phyloP scores from a whole-genome alignment of 2,888 invertebrate genomes.

The Colletes collaris region DNA sequence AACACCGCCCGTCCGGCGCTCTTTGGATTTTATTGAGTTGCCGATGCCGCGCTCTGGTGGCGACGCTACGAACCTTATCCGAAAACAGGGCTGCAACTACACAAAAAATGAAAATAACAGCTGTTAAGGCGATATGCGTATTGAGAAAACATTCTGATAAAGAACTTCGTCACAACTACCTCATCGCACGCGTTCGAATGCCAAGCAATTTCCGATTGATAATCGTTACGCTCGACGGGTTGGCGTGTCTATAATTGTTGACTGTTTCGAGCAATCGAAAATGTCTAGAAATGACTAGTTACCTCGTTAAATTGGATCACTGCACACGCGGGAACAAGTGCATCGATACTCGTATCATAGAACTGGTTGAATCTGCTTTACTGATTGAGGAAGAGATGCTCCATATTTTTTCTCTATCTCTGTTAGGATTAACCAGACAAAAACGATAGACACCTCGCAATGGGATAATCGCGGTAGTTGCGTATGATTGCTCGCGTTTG shows the following conservation, averaged over 20 bases:
- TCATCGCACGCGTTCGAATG: not conserved
- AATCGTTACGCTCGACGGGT: not conserved
- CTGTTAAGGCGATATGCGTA: not conserved
- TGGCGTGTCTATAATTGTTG: not conserved
- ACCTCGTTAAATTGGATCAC: constrained; percentile 49
- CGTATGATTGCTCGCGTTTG: constrained; percentile 48
- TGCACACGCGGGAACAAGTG: constrained; percentile 53
- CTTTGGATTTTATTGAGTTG: constrained; percentile 63
- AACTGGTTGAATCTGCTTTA: constrained; percentile 59
- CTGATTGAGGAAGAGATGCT: constrained; percentile 51
- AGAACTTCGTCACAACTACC: not conserved
- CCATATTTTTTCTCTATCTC: constrained; percentile 49
- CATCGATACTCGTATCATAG: constrained; percentile 50
- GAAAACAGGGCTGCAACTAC: constrained; percentile 41
- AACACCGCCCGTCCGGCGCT: constrained; percentile 70
- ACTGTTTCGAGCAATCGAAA: constrained; percentile 8
- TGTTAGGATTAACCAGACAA: constrained; percentile 47
- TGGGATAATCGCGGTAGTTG: constrained; percentile 60
- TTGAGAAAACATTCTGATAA: not conserved
- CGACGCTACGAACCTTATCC: constrained; percentile 14
- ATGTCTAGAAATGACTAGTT: constrained; percentile 45
- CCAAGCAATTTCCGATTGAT: not conserved
- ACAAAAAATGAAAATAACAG: constrained; percentile 30
- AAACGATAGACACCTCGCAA: constrained; percentile 62
- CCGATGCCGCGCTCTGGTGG: constrained; percentile 35